Evolutionary conservation across 2,113 vertebrate genomes (phyloP).

Genomic region (Dolichallabes microphthalmus): DNA sequence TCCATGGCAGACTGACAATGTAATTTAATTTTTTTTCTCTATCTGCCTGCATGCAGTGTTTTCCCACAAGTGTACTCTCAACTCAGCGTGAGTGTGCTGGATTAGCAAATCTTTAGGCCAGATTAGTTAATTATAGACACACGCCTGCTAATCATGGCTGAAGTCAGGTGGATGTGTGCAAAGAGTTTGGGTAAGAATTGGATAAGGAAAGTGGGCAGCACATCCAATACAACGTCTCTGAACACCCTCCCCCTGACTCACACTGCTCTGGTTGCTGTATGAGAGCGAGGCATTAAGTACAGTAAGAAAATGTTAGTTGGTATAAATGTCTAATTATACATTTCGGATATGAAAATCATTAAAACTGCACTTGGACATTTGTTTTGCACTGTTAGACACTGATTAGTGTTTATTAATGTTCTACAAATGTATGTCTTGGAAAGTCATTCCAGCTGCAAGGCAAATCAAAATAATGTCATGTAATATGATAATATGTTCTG

Average conservation of each 20-base stretch:
- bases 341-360: neutral
- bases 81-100: conserved; percentile 58
- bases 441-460: neutral
- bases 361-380: neutral
- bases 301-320: neutral
- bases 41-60: neutral
- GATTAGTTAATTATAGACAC: conserved; percentile 79
- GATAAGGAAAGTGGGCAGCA: conserved; percentile 37
- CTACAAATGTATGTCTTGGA: neutral
- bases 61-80: conserved; percentile 4
- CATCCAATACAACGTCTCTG: conserved; percentile 63
- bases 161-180: conserved; percentile 72
- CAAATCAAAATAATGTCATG: neutral
- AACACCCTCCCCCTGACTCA: neutral
- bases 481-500: neutral
- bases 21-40: neutral
- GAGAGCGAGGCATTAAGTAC: neutral
- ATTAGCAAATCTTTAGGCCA: conserved; percentile 73
- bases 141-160: conserved; percentile 68
- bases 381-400: neutral
- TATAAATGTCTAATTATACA: neutral
- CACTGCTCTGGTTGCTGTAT: neutral
- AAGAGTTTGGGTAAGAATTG: conserved; percentile 53
- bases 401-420: neutral
- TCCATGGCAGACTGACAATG: neutral